Percentiles rank a stretch among this genome's conserved stretches.
Evolutionary conservation across 2,797 vertebrate genomes (phyloP).

Genomic region (Tokudaia muenninki): DNA sequence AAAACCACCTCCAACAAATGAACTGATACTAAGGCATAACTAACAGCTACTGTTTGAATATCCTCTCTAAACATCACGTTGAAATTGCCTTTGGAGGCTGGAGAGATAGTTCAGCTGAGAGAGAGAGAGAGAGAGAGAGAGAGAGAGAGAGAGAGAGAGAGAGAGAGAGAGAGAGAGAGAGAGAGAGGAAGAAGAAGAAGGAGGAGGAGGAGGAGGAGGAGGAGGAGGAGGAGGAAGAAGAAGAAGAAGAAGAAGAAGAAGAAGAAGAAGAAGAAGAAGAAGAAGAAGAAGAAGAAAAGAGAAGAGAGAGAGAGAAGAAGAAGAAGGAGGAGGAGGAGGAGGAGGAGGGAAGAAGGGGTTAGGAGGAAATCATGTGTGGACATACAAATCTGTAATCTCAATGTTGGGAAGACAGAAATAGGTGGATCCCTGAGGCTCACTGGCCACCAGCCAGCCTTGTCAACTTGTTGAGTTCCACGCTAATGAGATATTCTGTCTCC

Average conservation of each 20-base stretch:
- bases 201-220: no score
- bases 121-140: fast-evolving
- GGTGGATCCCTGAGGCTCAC: not conserved
- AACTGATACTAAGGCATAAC: not conserved
- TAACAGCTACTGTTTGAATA: not conserved
- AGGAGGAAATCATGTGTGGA: not conserved
- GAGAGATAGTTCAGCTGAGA: not conserved
- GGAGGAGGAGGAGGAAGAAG: no score
- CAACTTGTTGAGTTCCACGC: not conserved
- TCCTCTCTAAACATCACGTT: not conserved
- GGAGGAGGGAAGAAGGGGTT: no score
- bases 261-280: no score
- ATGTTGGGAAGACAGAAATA: not conserved
- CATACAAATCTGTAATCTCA: not conserved
- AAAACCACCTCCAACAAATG: not conserved
- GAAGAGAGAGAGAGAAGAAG: no score
- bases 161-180: fast-evolving
- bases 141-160: fast-evolving
- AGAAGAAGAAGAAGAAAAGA: no score
- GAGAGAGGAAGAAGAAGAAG: fast-evolving
- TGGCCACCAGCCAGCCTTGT: not conserved
- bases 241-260: no score
- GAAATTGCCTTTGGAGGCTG: not conserved
- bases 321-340: fast-evolving
- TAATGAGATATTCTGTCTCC: not conserved